phyloP scores from a whole-genome alignment of 2,888 invertebrate genomes.

The Acleris cristana region DNA sequence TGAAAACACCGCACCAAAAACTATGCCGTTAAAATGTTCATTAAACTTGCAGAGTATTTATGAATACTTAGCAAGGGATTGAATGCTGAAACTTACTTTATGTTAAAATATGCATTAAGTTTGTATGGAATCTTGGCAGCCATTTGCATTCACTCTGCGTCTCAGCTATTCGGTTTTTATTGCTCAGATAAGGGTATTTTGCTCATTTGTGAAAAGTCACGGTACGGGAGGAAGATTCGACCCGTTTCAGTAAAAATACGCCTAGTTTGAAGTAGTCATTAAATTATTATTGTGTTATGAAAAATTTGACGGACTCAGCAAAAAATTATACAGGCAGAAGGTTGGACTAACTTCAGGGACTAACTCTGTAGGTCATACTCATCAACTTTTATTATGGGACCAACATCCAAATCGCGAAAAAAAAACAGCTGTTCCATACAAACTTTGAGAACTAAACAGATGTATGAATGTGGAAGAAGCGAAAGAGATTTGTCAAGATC shows the following conservation, averaged over 20 bases:
- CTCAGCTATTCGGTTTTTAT: conserved; percentile 54
- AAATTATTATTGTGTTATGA: too few relatives aligned
- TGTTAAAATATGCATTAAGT: conserved; percentile 36
- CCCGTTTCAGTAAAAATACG: not conserved
- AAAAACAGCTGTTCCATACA: too few relatives aligned
- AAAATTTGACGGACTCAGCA: too few relatives aligned
- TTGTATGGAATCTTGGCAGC: conserved; percentile 19
- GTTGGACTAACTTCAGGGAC: too few relatives aligned
- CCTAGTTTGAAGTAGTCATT: too few relatives aligned
- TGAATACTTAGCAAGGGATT: conserved; percentile 18
- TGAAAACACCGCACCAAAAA: not conserved
- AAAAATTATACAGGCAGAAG: too few relatives aligned
- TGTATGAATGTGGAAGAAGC: too few relatives aligned
- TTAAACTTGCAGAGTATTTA: conserved; percentile 4
- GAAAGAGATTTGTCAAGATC: too few relatives aligned
- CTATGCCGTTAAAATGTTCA: conserved; percentile 6
- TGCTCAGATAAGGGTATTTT: conserved; percentile 54
- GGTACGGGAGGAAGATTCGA: conserved; percentile 17
- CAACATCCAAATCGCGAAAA: too few relatives aligned
- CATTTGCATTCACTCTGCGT: conserved; percentile 55
- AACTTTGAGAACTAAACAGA: too few relatives aligned
- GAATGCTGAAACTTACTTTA: conserved; percentile 16
- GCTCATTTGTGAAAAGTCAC: conserved; percentile 33
- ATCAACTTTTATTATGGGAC: too few relatives aligned
- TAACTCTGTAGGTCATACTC: too few relatives aligned